Conservation (phyloP, 2,797 vertebrate species). For the Mycteria americana region DNA sequence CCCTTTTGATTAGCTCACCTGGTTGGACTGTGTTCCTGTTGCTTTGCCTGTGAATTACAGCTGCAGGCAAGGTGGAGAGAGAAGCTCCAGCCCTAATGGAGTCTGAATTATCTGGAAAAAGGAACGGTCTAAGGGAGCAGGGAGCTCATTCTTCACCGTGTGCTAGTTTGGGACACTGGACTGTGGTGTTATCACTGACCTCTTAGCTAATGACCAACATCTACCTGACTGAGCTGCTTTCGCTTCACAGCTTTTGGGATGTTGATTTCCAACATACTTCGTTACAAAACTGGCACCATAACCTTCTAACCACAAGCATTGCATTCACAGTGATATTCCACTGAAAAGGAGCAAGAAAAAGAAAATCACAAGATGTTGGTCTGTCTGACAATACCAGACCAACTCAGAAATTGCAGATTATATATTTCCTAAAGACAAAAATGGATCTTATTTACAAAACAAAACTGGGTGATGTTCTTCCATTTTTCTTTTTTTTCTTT, state of each 20-base stretch:
- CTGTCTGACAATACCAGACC: neutral
- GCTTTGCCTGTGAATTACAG: neutral
- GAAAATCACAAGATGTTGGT: neutral
- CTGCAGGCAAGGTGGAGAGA: neutral
- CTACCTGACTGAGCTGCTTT: conserved; percentile 22
- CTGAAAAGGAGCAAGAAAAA: neutral
- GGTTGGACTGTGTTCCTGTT: neutral
- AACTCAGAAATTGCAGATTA: neutral
- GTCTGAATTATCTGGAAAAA: neutral
- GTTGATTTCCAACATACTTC: neutral
- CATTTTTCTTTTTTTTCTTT: neutral
- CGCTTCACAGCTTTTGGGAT: neutral
- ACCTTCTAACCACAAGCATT: neutral
- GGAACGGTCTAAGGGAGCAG: conserved; percentile 40
- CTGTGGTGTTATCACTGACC: neutral
- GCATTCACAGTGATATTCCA: neutral
- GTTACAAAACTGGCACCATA: neutral
- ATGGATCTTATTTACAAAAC: neutral
- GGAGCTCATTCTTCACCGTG: conserved; percentile 61
- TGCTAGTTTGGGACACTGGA: neutral
- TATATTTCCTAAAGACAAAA: neutral
- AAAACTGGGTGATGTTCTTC: neutral
- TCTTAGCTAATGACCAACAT: neutral
- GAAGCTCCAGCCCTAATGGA: neutral
- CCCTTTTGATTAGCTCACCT: neutral